These are phyloP conservation scores for Cardiocondyla obscurior DNA, from an alignment of 1,140 invertebrate species.

Conservation along the genomic window DNA sequence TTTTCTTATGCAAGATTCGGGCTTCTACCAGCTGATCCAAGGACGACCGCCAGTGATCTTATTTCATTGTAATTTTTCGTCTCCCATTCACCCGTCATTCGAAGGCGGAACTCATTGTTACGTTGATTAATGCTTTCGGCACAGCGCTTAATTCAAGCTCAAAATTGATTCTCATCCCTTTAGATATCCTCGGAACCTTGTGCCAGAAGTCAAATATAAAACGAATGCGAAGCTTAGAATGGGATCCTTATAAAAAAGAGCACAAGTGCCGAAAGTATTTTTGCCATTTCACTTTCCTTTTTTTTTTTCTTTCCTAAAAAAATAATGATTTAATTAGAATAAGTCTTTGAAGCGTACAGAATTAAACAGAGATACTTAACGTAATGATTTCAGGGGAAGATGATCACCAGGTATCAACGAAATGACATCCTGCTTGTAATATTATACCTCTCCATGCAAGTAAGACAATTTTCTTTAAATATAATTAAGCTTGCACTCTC, in stretches of 20 bases:
- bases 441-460: conserved; percentile 56
- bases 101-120: conserved; percentile 12
- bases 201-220: not conserved
- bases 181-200: not conserved
- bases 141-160: not conserved
- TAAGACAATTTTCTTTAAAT: conserved; percentile 2
- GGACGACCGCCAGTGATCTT: conserved; percentile 37
- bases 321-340: too few species aligned
- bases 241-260: too few species aligned
- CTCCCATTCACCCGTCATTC: not conserved
- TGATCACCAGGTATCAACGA: conserved; percentile 58
- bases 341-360: not conserved
- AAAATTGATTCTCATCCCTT: not conserved
- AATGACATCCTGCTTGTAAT: conserved; percentile 36
- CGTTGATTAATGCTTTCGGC: not conserved
- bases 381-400: conserved; percentile 59
- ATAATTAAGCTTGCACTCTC: not conserved
- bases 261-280: too few species aligned
- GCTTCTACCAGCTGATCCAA: conserved; percentile 64
- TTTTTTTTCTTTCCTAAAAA: conserved; percentile 7
- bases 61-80: conserved; percentile 5
- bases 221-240: not conserved
- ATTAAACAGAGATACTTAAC: not conserved
- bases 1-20: conserved; percentile 65
- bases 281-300: too few species aligned